phyloP scores from a whole-genome alignment of 1,140 invertebrate genomes.

The Argopecten irradians region DNA sequence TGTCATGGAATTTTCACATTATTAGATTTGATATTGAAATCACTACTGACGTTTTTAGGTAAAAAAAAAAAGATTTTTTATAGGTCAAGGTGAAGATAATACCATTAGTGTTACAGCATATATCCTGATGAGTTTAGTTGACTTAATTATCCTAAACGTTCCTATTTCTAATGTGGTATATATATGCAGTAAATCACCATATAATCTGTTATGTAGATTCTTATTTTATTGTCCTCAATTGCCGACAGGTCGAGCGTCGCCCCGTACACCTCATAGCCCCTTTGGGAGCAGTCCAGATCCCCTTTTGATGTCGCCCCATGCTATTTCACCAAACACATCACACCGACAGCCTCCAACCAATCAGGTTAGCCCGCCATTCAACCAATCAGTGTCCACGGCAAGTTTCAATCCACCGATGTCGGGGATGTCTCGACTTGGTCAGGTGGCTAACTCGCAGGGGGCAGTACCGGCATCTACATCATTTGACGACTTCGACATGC shows the following conservation, averaged over 20 bases:
- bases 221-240: slow-evolving; percentile 2
- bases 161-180: no score
- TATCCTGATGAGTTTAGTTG: no score
- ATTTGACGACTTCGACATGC: slow-evolving; percentile 58
- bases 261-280: slow-evolving; percentile 68
- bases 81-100: no score
- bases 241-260: slow-evolving; percentile 66
- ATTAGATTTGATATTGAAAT: no score
- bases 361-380: slow-evolving; percentile 67
- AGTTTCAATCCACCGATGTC: slow-evolving; percentile 29
- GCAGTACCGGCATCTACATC: slow-evolving; percentile 27
- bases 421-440: slow-evolving; percentile 32
- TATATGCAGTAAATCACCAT: no score
- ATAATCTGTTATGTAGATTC: no score
- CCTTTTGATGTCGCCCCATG: slow-evolving; percentile 81
- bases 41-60: no score
- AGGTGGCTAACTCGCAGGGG: slow-evolving; percentile 28
- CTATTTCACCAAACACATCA: slow-evolving; percentile 63
- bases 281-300: slow-evolving; percentile 78
- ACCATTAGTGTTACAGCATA: no score
- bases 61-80: no score
- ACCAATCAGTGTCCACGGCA: slow-evolving; percentile 41
- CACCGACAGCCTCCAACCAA: slow-evolving; percentile 79
- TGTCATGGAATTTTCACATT: no score
- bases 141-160: no score